Percentiles rank a stretch among this genome's conserved stretches.
phyloP scores from a whole-genome alignment of 1,140 invertebrate species.

The Zaprionus kolodkinae region DNA sequence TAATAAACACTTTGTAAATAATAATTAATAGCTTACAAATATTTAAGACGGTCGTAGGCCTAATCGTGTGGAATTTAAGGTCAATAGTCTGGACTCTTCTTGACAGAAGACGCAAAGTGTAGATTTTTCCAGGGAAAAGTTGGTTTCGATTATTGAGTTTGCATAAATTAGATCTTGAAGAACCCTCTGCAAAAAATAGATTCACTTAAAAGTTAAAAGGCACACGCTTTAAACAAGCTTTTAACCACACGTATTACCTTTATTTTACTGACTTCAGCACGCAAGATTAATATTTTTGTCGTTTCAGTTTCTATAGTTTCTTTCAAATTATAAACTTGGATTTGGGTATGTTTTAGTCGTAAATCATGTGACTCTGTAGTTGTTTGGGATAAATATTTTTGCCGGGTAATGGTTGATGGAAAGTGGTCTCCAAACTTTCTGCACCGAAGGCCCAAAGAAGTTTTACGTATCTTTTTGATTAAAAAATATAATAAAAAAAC shows the following conservation, averaged over 20 bases:
- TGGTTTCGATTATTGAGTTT: neutral
- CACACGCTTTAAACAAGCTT: neutral
- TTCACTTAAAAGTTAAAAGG: neutral
- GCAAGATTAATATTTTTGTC: constrained; percentile 55
- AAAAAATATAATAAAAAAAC: neutral
- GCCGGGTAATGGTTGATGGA: constrained; percentile 1
- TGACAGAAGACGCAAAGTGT: neutral
- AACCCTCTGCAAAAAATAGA: constrained; percentile 18
- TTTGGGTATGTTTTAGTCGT: constrained; percentile 23
- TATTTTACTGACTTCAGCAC: constrained; percentile 52
- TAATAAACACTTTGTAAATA: too few relatives aligned
- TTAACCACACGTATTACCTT: constrained; percentile 28
- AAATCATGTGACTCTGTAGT: constrained; percentile 19
- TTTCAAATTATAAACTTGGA: constrained; percentile 38
- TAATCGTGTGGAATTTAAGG: neutral
- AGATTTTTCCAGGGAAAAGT: neutral
- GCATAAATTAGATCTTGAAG: constrained; percentile 19
- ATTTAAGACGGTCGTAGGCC: neutral
- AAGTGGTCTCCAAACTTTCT: constrained; percentile 9
- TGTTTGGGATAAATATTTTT: neutral
- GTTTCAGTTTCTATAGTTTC: constrained; percentile 34
- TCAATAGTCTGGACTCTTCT: neutral
- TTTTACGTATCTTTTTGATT: constrained; percentile 42
- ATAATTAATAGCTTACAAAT: neutral
- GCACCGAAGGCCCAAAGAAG: constrained; percentile 41